phyloP scores from a whole-genome alignment of 2,888 invertebrate genomes.

The Polymixis lichenea region DNA sequence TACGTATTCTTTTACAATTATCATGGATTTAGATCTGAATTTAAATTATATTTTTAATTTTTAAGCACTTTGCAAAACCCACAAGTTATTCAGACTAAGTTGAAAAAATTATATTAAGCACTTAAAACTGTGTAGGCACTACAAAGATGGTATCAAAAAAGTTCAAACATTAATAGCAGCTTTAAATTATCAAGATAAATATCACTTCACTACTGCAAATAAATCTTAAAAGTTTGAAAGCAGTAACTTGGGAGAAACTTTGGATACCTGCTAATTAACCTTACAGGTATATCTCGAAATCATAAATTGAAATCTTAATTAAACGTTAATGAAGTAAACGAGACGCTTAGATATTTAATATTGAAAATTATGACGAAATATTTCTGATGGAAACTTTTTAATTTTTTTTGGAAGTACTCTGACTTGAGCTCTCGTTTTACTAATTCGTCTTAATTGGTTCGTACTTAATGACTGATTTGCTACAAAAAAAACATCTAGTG shows the following conservation, averaged over 20 bases:
- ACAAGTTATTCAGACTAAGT: neutral
- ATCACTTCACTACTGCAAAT: slow-evolving; percentile 9
- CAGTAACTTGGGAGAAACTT: slow-evolving; percentile 9
- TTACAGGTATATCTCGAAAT: slow-evolving; percentile 11
- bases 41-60: neutral
- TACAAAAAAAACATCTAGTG: neutral
- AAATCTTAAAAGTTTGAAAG: slow-evolving; percentile 21
- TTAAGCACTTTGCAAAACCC: neutral
- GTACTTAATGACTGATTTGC: neutral
- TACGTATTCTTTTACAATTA: neutral
- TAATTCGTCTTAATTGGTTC: neutral
- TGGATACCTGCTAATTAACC: slow-evolving; percentile 14
- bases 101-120: neutral
- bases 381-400: neutral
- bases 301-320: slow-evolving; percentile 32
- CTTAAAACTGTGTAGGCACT: neutral
- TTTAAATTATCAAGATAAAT: slow-evolving; percentile 6
- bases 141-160: neutral
- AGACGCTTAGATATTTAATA: neutral
- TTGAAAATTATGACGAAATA: neutral
- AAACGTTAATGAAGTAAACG: neutral
- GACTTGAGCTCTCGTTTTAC: neutral
- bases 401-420: neutral
- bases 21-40: neutral
- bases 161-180: neutral